Evolutionary conservation across 2,888 invertebrate genomes (phyloP), one percentile per base, ranked within the genome.

Genomic region (Hirtodrosophila histrioides): DNA sequence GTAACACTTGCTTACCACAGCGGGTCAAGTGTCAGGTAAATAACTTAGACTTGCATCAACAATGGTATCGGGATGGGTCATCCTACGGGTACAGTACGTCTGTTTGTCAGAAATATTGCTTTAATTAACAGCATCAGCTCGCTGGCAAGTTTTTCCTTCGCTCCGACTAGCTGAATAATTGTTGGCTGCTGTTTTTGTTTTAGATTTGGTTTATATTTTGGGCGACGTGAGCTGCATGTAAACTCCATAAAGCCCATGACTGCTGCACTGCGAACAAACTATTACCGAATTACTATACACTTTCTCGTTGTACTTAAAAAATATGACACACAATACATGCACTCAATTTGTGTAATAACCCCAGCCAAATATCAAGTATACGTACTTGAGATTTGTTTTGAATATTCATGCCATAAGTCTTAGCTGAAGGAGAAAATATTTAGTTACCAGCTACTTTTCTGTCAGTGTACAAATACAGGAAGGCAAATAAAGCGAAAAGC

Each of bases 211-310:
- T 73, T 76, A 67, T 73, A 70, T 67, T 67, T 67, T 51, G 27
- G 45, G 63, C 67, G 70, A 76, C 76, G 76, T 74, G 76, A 45
- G 55, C 70, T 50, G 74, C 67, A 66, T 76, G 70, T 24, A 62
- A 74, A 56, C 62, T 65, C 43, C 37, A 27, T 54, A 41, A 27
- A 64, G 36, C 31, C 8, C 7, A 5, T 31, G 8, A 4, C 31
- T 7, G 3, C 8, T 8, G 7, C 31, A 31, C 31, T 31, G 31
- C 0, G 27, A 27, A 27, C 0, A 9, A 31, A 31, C 0, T 5
- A 31, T 31, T 6, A 31, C 9, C 31, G 3, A 31, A 31, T 31
- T 17, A 17, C 17, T 17, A 17, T 17, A 17, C 17, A 1, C 17
- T 17, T 17, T 2, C 17, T 17, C 17, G 2, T 17, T 1, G 17